These are phyloP conservation scores for Lasioglossum morio DNA, from an alignment of 2,888 invertebrate genomes.

Conservation along the genomic window DNA sequence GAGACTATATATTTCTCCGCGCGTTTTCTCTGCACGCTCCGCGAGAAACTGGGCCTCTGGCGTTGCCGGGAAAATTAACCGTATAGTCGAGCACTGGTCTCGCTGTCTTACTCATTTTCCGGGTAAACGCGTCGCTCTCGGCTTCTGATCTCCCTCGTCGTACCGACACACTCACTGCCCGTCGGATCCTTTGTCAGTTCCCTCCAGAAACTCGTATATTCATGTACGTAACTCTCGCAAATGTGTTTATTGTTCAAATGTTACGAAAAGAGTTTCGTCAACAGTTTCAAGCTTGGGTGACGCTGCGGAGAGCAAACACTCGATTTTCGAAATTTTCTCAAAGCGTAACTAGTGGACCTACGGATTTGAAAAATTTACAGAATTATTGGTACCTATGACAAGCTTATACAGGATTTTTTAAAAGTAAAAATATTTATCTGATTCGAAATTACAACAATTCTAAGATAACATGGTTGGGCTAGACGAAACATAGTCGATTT, in stretches of 20 bases:
- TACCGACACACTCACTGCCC: not conserved
- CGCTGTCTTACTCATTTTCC: not conserved
- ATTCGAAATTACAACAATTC: not conserved
- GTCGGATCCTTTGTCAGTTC: not conserved
- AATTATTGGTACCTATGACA: not conserved
- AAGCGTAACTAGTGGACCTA: not conserved
- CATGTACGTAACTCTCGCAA: not conserved
- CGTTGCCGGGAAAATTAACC: conserved; percentile 5
- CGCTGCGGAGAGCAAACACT: not conserved
- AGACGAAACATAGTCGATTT: not conserved
- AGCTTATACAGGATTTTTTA: not conserved
- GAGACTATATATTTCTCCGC: conserved; percentile 42
- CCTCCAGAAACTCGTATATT: not conserved
- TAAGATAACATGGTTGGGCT: not conserved
- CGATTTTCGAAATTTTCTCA: not conserved
- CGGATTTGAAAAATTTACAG: not conserved
- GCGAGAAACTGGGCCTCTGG: conserved; percentile 19
- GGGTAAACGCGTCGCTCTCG: not conserved
- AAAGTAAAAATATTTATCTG: not conserved
- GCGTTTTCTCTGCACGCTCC: conserved; percentile 7
- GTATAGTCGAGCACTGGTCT: not conserved
- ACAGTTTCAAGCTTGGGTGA: not conserved
- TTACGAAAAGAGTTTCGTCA: not conserved
- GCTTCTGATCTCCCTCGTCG: not conserved
- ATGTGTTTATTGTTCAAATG: not conserved